Evolutionary conservation across 2,888 invertebrate genomes (phyloP).

Genomic region (Chrysolina americana): DNA sequence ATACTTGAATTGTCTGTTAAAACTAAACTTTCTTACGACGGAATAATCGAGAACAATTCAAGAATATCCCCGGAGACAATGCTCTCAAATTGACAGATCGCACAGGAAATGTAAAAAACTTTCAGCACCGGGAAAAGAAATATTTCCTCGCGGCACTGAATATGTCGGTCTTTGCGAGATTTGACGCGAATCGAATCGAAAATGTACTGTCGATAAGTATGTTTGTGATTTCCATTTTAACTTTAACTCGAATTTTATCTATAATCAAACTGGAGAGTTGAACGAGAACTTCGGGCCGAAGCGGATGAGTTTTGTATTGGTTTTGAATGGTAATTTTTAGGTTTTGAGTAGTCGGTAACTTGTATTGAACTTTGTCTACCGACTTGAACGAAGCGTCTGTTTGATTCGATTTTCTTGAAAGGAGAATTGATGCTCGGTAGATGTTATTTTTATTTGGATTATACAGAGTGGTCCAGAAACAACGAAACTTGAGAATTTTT

Average conservation of each 20-base stretch:
- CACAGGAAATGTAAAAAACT: constrained; percentile 46
- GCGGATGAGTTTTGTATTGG: constrained; percentile 16
- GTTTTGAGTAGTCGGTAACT: constrained; percentile 12
- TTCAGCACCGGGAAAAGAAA: constrained; percentile 31
- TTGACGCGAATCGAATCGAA: constrained; percentile 49
- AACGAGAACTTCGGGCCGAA: background rate
- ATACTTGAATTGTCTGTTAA: constrained; percentile 52
- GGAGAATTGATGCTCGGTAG: background rate
- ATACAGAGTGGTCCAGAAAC: too few species aligned
- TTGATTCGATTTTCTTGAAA: constrained; percentile 8
- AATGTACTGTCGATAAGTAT: constrained; percentile 49
- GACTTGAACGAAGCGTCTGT: background rate
- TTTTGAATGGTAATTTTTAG: constrained; percentile 15
- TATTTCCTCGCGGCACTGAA: constrained; percentile 45
- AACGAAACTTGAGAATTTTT: too few species aligned
- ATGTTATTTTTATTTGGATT: background rate
- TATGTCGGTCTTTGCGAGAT: constrained; percentile 47
- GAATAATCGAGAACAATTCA: constrained; percentile 50
- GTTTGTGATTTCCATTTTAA: constrained; percentile 52
- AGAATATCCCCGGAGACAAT: constrained; percentile 43
- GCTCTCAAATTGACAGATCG: constrained; percentile 47
- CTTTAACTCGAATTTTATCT: constrained; percentile 40
- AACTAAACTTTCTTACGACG: constrained; percentile 26
- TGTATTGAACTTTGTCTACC: background rate
- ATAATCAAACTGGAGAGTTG: constrained; percentile 34